phyloP scores from a whole-genome alignment of 2,888 invertebrate genomes.

The Caradrina clavipalpis region DNA sequence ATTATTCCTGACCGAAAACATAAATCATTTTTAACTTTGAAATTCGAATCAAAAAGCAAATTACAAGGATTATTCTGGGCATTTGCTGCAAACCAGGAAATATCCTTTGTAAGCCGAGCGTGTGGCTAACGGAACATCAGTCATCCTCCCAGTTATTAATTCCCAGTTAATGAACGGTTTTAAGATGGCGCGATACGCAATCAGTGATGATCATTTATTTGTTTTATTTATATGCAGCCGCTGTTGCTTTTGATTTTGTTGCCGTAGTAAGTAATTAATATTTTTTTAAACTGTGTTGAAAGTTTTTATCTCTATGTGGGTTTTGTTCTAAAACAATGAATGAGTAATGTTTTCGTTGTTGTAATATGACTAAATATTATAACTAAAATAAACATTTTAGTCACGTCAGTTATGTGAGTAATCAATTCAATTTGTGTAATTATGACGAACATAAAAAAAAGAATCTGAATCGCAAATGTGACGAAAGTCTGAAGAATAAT shows the following conservation, averaged over 20 bases:
- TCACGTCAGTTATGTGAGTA: background rate
- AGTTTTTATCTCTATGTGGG: conserved; percentile 3
- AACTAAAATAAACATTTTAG: background rate
- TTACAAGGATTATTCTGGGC: too few species aligned
- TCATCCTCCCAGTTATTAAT: conserved; percentile 69
- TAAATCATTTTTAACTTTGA: conserved; percentile 12
- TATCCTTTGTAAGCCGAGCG: conserved; percentile 25
- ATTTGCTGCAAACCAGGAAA: conserved; percentile 7
- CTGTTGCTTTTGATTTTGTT: conserved; percentile 35
- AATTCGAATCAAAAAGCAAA: conserved; percentile 5
- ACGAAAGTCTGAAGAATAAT: too few species aligned
- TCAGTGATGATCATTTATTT: conserved; percentile 42
- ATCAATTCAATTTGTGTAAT: background rate
- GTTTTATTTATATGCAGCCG: conserved; percentile 29
- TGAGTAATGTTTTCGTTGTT: background rate
- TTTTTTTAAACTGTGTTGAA: conserved; percentile 23
- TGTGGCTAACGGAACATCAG: conserved; percentile 53
- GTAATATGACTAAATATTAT: background rate
- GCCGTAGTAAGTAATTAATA: conserved; percentile 36
- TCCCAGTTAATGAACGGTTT: conserved; percentile 68
- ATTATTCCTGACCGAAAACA: too few species aligned
- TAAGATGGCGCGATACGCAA: conserved; percentile 58
- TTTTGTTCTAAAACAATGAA: background rate
- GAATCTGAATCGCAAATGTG: too few species aligned
- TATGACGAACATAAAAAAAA: background rate